Evolutionary conservation across 2,888 invertebrate species (phyloP).

Genomic region (Epiblema foenella): DNA sequence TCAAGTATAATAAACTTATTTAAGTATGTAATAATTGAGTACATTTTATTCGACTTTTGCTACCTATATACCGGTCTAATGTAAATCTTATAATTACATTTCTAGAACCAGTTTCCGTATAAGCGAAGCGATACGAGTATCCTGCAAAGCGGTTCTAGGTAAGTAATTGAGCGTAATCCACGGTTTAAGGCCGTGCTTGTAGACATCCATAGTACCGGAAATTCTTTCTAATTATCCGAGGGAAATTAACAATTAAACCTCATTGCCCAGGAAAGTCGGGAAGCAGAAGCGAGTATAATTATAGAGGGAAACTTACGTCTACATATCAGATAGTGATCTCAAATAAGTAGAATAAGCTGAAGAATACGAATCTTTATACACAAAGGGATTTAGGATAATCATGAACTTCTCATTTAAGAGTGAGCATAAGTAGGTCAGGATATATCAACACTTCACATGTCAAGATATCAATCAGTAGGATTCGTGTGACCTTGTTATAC

Average conservation of each 20-base stretch:
- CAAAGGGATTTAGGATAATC: no score
- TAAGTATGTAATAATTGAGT: no score
- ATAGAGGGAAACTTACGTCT: background rate
- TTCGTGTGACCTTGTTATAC: background rate
- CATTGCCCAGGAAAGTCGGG: conserved; percentile 30
- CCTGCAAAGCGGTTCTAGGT: conserved; percentile 10
- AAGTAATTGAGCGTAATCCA: conserved; percentile 29
- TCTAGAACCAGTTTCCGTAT: conserved; percentile 2
- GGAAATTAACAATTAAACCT: conserved; percentile 32
- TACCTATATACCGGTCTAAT: no score
- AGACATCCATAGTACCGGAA: conserved; percentile 15
- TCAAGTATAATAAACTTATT: no score
- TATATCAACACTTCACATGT: background rate
- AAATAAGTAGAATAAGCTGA: no score
- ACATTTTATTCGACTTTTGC: no score
- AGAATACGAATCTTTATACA: no score
- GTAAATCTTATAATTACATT: background rate
- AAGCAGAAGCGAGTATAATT: conserved; percentile 20
- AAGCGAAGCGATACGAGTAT: conserved; percentile 21
- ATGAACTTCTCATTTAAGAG: no score
- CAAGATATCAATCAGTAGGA: background rate
- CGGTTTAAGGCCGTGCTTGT: conserved; percentile 20
- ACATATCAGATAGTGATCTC: background rate
- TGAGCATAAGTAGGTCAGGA: no score
- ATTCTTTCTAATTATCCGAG: conserved; percentile 22